Evolutionary conservation across 2,797 vertebrate species (phyloP), one percentile per base, ranked within the genome.

Genomic region (Acanthurus tractus): DNA sequence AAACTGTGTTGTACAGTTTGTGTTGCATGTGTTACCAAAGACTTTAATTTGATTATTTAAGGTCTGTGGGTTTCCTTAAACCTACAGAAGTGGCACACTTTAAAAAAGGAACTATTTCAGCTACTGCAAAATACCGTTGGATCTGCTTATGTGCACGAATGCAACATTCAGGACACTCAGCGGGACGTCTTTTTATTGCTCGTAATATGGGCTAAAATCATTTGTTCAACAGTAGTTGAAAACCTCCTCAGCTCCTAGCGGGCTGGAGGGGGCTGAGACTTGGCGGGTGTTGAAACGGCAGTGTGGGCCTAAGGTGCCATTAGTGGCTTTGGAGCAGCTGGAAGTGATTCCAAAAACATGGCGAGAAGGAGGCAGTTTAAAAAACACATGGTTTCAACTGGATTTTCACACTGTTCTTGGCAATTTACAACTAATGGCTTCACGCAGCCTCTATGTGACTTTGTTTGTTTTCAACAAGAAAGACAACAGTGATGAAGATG

Each of bases 331-430:
- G 89, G 86, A 94, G 92, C 94, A 95, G 94, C 94, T 95, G 94
- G 94, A 95, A 95, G 88, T 93, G 93, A 95, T 95, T 95, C 92
- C 90, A 89, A 91, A 92, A 94, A 94, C 93, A 95, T 82, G 93
- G 90, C 85, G 88, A 87, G 86, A 86, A 90, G 91, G 88, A 93
- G 91, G 91, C 89, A 84, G 89, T 92, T 93, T 93, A 90, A 94
- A 40, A 95, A 94, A 93, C 94, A 92, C 94, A 95, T 92, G 91
- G 90, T 87, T 93, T 91, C 89, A 85, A 80, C 91, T 80, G 86
- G 85, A 82, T 91, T 95, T 94, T 95, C 88, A 95, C 93, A 93
- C 93, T 91, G 88, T 92, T 94, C 91, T 88, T 87, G 86, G 79
- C 88, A 90, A 90, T 93, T 92, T 89, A 90, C 84, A 86, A 70